phyloP scores from a whole-genome alignment of 2,888 invertebrate species.

The Thysanoteuthis rhombus region DNA sequence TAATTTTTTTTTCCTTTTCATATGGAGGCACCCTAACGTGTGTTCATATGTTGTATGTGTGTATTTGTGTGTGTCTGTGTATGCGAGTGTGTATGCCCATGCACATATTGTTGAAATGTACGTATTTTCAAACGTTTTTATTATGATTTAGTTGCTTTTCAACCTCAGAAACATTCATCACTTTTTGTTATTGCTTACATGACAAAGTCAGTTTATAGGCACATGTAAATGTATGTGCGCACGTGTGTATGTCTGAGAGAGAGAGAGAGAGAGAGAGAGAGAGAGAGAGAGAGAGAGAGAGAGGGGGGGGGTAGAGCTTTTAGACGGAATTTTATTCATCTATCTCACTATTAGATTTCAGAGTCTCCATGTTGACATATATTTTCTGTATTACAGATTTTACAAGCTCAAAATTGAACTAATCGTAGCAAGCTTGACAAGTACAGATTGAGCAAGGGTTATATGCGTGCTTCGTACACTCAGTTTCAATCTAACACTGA shows the following conservation, averaged over 20 bases:
- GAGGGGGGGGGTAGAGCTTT: not conserved
- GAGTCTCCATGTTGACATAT: not conserved
- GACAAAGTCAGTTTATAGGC: not conserved
- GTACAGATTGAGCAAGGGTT: too few relatives aligned
- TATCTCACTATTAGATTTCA: not conserved
- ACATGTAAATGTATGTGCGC: not conserved
- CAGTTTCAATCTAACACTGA: too few relatives aligned
- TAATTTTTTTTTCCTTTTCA: too few relatives aligned
- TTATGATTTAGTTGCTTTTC: not conserved
- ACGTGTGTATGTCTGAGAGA: not conserved
- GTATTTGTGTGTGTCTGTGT: not conserved
- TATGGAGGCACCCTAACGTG: too few relatives aligned
- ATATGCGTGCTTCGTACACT: too few relatives aligned
- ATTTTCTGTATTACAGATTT: not conserved
- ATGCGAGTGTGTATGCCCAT: too few relatives aligned
- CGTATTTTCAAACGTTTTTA: not conserved
- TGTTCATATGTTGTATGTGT: not conserved
- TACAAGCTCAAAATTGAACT: not conserved
- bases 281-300: not conserved
- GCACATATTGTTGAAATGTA: not conserved
- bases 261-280: not conserved
- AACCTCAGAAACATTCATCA: not conserved
- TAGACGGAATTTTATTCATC: not conserved
- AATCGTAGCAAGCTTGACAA: not conserved
- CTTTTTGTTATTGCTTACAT: conserved; percentile 12